These are phyloP conservation scores for Pangasius djambal DNA, from an alignment of 2,797 vertebrate genomes.

Conservation along the genomic window DNA sequence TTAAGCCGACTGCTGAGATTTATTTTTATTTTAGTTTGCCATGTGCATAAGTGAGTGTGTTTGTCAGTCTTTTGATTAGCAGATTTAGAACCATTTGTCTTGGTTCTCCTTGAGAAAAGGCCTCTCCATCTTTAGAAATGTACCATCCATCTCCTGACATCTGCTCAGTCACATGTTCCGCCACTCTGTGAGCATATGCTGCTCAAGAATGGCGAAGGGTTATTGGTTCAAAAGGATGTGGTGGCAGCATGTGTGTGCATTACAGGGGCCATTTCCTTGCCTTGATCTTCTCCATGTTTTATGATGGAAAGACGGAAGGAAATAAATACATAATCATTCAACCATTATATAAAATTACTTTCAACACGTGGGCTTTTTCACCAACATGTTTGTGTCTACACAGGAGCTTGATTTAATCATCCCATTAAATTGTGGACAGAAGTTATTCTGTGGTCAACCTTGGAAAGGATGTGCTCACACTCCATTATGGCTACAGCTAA, in stretches of 20 bases:
- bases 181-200: conserved; percentile 20
- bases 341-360: conserved; percentile 28
- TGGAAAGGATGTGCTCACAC: conserved; percentile 45
- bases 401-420: conserved; percentile 30
- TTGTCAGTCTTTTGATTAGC: conserved; percentile 14
- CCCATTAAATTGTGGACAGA: conserved; percentile 43
- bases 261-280: conserved; percentile 41
- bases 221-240: conserved; percentile 35
- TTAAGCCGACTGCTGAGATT: background rate
- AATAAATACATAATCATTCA: conserved; percentile 44
- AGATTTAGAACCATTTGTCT: conserved; percentile 17
- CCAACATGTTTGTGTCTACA: conserved; percentile 13
- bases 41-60: background rate
- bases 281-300: conserved; percentile 39
- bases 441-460: conserved; percentile 38
- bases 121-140: conserved; percentile 18
- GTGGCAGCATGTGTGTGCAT: conserved; percentile 29
- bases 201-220: conserved; percentile 17
- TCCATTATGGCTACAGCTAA: conserved; percentile 35
- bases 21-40: conserved; percentile 2
- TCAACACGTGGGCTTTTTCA: conserved; percentile 24
- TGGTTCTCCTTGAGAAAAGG: conserved; percentile 10
- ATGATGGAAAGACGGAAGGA: conserved; percentile 37
- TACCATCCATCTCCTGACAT: conserved; percentile 1
- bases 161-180: conserved; percentile 23